phyloP scores from a whole-genome alignment of 2,797 vertebrate genomes.

The Darevskia nairensis region DNA sequence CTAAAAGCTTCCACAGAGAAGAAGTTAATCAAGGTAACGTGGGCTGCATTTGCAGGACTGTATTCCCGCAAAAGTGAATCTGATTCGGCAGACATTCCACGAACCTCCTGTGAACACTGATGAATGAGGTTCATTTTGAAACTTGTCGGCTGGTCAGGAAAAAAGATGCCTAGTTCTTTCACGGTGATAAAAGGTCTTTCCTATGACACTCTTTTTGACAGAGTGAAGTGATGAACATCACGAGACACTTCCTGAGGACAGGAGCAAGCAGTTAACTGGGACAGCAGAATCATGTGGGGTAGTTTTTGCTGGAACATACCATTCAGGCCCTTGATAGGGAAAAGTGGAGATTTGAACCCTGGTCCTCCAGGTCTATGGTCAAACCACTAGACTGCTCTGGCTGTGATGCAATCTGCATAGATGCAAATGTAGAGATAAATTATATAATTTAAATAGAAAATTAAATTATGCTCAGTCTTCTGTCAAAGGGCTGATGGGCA shows the following conservation, averaged over 20 bases:
- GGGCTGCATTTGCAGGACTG: background rate
- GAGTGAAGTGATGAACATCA: background rate
- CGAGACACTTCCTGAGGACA: background rate
- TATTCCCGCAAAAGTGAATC: conserved; percentile 14
- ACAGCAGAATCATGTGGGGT: background rate
- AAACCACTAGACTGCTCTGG: too few relatives aligned
- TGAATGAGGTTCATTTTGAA: background rate
- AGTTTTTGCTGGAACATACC: background rate
- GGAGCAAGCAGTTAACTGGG: too few relatives aligned
- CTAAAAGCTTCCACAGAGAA: conserved; percentile 10
- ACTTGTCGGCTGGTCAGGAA: background rate
- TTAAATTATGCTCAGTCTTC: too few relatives aligned
- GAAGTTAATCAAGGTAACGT: background rate
- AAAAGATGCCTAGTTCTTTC: background rate
- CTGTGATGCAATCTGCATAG: too few relatives aligned
- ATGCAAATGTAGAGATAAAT: too few relatives aligned
- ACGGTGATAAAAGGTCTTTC: background rate
- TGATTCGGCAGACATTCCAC: background rate
- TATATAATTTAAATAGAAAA: too few relatives aligned
- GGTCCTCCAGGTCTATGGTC: too few relatives aligned
- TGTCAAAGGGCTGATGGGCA: too few relatives aligned
- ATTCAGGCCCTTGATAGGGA: background rate
- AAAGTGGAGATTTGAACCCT: too few relatives aligned
- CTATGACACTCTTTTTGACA: background rate
- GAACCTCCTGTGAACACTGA: background rate